Conservation (phyloP, 2,113 vertebrate species). For the Uria lomvia region DNA sequence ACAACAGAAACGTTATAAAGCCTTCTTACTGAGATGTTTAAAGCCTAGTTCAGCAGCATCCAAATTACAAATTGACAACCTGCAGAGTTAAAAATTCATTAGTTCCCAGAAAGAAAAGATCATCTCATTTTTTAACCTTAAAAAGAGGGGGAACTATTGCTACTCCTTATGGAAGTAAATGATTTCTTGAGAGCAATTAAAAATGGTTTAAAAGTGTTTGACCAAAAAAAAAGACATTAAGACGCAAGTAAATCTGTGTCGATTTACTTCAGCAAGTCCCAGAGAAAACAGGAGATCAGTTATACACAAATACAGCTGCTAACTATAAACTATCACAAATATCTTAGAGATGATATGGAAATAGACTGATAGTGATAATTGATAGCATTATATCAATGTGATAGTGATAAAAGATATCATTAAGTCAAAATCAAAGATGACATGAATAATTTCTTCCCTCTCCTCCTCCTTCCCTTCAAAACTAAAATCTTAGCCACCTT, state of each 20-base stretch:
- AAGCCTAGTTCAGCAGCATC: background rate
- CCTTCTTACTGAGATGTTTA: background rate
- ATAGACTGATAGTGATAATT: background rate
- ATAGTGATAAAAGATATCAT: background rate
- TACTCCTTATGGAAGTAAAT: background rate
- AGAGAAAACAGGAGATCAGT: background rate
- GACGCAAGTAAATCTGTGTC: background rate
- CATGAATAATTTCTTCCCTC: background rate
- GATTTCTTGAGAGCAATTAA: background rate
- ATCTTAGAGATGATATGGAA: slow-evolving; percentile 3
- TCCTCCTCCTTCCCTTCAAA: background rate
- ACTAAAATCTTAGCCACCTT: background rate
- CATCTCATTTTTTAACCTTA: background rate
- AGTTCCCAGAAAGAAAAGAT: background rate
- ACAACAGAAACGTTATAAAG: background rate
- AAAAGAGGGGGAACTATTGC: background rate
- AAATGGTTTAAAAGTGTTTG: background rate
- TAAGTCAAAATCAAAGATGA: background rate
- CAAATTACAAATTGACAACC: background rate
- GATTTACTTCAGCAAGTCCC: background rate
- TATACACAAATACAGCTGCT: background rate
- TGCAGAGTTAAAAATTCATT: background rate
- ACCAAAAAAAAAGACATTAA: background rate
- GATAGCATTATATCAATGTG: background rate
- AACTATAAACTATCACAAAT: background rate